Base-by-base conservation (phyloP, 2,888 invertebrate genomes). In the Amphipyra tragopoginis region DNA sequence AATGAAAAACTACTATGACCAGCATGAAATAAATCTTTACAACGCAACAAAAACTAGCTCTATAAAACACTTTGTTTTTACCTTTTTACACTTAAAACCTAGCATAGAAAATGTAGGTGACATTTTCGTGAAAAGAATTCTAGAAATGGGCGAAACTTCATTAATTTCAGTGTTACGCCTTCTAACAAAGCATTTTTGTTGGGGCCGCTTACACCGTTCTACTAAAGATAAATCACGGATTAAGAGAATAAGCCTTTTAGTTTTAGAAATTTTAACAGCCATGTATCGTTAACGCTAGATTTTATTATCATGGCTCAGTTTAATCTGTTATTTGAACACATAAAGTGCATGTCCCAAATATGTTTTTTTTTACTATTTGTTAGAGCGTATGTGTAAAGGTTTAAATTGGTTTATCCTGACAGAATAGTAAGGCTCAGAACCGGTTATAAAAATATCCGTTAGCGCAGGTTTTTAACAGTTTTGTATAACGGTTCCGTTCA, bases 61-160 rank as follows among this genome's bases (percentile, higher is more conserved):
- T 7, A 53, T 61, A 68, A 33, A 62, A 68, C 73, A 67, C 48
- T 69, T 45, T 36, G 38, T 56, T 68, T 56, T 44, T 62, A 43
- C 50, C 38, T 51, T 59, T 38, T 43, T 45, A 50, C 56, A 57
- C 63, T 62, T 74, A 39, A 57, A 62, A 43, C 26, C 15, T 38
- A 62, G 39, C 34, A 53, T 50, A 47, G 49, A 69, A 74, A 74
- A 71, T 56, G 43, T 63, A 38, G 53, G 57, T 63, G 70, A 52
- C 56, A 62, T 63, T 74, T 51, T 66, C 21, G 11, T 63, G 42
- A 57, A 74, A 63, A 74, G 40, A 74, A 74, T 54, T 63, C 56
- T 57, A 54, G 53, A 57, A 72, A 66, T 36, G 45, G 42, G 38
- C 10, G 43, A 34, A 48, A 69, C 51, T 74, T 74, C 54, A 71